A percentile compares a stretch with the other conserved stretches of the same genome.
phyloP scores from a whole-genome alignment of 1,140 invertebrate genomes.

The Gonioctena quinquepunctata region DNA sequence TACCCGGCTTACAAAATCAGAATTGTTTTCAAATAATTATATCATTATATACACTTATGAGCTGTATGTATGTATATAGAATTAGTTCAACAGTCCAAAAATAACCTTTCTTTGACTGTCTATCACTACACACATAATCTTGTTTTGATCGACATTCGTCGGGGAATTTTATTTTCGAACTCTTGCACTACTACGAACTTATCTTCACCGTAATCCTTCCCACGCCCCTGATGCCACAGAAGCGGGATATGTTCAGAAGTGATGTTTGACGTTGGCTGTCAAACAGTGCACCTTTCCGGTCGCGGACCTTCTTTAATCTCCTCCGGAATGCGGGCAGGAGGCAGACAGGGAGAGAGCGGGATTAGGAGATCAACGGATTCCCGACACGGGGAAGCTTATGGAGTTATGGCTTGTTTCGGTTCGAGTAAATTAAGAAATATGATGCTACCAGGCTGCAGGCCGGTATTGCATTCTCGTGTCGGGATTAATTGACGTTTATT shows the following conservation, averaged over 20 bases:
- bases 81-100: too few species aligned
- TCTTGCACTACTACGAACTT: not conserved
- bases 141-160: not conserved
- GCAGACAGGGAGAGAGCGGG: not conserved
- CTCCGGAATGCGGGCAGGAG: not conserved
- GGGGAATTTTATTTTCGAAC: not conserved
- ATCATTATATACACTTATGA: too few species aligned
- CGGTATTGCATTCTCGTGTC: not conserved
- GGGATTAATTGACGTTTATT: not conserved
- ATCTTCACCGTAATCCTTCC: not conserved
- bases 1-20: too few species aligned
- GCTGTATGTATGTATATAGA: too few species aligned
- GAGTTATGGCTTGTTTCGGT: not conserved
- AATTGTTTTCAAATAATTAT: too few species aligned
- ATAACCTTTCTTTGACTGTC: too few species aligned
- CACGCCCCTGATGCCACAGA: not conserved
- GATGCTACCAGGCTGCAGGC: not conserved
- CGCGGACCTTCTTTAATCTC: not conserved
- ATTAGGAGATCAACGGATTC: not conserved
- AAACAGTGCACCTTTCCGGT: not conserved
- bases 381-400: not conserved
- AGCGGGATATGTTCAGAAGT: not conserved
- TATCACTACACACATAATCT: too few species aligned
- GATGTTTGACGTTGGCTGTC: not conserved
- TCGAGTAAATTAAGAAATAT: not conserved